Base-by-base conservation (phyloP, 2,113 vertebrate species). In the Sarotherodon lohbergeri region DNA sequence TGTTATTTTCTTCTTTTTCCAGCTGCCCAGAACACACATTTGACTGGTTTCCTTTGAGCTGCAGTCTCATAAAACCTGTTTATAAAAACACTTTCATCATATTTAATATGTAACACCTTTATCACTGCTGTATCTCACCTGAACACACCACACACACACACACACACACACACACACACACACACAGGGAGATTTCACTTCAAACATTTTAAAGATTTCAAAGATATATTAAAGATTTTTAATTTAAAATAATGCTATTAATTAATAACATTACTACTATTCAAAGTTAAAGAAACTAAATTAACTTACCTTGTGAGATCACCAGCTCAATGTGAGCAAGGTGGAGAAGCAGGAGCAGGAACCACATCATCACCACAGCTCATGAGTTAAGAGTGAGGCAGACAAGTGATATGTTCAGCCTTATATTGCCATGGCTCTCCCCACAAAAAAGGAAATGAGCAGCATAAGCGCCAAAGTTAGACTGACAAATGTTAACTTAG, bases 281-380 rank as follows among this genome's bases (percentile, higher is more conserved):
- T 19, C 22, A 43, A 13, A 27, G 17, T 24, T 41, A n/a, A 57
- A 56, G 5, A 34, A 22, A 46, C 0, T 80, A 39, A 66, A 90
- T 71, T 91, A 39, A 89, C 78, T 91, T 83, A 8, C 91, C 68
- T 81, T 81, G 3, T 43, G 2, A 4, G 9, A 4, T 10, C 7
- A 41, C 11, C 3, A 9, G 59, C 80, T 84, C 27, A n/a, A 9
- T 1, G 12, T 10, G 54, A 78, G 79, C 43, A 2, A 41, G 7
- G 61, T 0, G 13, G 86, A 91, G 32, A 8, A 93, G 83, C 4
- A 85, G 36, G 1, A 92, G 81, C 32, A 89, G 55, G 83, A 86
- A 56, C 88, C 85, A 86, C 92, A 93, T 94, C 46, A 1, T 92
- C 52, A 27, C 50, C 12, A 6, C 83, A 81, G 85, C 56, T 79